phyloP scores from a whole-genome alignment of 2,113 vertebrate genomes.

The Cyprinodon brontotheroides region DNA sequence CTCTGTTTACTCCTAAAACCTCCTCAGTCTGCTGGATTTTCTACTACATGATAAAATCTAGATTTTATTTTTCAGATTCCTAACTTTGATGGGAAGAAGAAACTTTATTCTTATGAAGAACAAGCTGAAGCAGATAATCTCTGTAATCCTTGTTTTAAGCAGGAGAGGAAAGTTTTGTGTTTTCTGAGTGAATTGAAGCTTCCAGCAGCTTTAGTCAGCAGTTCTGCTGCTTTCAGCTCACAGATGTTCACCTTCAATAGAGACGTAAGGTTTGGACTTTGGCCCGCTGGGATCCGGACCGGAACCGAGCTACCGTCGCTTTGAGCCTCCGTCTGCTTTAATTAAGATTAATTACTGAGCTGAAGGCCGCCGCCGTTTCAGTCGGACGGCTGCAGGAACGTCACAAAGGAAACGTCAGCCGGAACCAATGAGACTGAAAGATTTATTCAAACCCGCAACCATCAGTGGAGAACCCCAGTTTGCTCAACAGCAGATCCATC shows the following conservation, averaged over 20 bases:
- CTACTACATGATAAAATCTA: not conserved
- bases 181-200: not conserved
- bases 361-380: not conserved
- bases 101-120: not conserved
- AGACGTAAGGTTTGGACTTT: not conserved
- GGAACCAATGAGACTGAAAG: not conserved
- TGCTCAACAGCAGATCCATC: not conserved
- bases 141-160: too few species aligned
- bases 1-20: not conserved
- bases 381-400: too few species aligned
- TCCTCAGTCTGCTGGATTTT: too few species aligned
- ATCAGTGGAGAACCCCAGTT: too few species aligned
- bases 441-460: not conserved
- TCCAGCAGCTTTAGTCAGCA: not conserved
- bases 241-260: too few species aligned
- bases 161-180: too few species aligned
- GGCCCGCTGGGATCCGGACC: not conserved
- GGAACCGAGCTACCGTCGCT: not conserved
- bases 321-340: not conserved
- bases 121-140: not conserved
- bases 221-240: not conserved
- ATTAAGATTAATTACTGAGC: not conserved
- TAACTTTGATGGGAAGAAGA: not conserved
- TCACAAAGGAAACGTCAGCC: not conserved
- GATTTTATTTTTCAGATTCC: not conserved